phyloP scores from a whole-genome alignment of 2,888 invertebrate genomes.

The Mellilla xanthometata region DNA sequence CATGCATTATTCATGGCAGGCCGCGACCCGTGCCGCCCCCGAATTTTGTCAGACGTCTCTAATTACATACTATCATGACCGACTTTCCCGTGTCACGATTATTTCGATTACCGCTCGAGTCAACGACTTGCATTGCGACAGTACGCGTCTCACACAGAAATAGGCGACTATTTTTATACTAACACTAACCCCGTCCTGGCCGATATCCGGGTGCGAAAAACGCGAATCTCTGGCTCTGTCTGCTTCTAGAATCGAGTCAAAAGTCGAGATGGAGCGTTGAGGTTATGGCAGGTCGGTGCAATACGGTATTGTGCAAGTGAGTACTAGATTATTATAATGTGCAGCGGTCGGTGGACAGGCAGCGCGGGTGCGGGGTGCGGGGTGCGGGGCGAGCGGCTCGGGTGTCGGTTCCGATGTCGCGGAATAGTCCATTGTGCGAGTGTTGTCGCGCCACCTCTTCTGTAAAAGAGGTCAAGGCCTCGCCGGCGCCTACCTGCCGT shows the following conservation, averaged over 20 bases:
- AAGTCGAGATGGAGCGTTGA: no score
- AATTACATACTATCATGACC: slow-evolving; percentile 72
- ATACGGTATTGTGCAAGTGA: no score
- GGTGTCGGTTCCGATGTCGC: slow-evolving; percentile 64
- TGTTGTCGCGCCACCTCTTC: slow-evolving; percentile 41
- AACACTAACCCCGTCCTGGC: slow-evolving; percentile 27
- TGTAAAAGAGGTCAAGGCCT: slow-evolving; percentile 71
- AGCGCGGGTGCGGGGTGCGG: slow-evolving; percentile 10
- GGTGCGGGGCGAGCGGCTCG: slow-evolving; percentile 36
- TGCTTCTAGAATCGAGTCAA: no score
- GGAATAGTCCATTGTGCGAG: slow-evolving; percentile 67
- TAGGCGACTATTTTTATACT: slow-evolving; percentile 31
- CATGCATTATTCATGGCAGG: slow-evolving; percentile 71
- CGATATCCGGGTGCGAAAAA: slow-evolving; percentile 24
- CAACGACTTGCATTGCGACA: slow-evolving; percentile 48
- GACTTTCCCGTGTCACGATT: slow-evolving; percentile 66
- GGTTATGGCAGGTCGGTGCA: no score
- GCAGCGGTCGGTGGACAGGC: slow-evolving; percentile 3
- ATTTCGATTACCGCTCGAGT: slow-evolving; percentile 55
- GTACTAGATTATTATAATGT: no score
- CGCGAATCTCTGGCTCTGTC: slow-evolving; percentile 8
- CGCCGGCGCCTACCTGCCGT: slow-evolving; percentile 67
- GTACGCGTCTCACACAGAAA: slow-evolving; percentile 38
- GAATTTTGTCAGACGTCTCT: slow-evolving; percentile 69
- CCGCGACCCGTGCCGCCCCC: slow-evolving; percentile 72